Conservation (phyloP, 1,140 invertebrate species). For the Zaprionus ornatus region DNA sequence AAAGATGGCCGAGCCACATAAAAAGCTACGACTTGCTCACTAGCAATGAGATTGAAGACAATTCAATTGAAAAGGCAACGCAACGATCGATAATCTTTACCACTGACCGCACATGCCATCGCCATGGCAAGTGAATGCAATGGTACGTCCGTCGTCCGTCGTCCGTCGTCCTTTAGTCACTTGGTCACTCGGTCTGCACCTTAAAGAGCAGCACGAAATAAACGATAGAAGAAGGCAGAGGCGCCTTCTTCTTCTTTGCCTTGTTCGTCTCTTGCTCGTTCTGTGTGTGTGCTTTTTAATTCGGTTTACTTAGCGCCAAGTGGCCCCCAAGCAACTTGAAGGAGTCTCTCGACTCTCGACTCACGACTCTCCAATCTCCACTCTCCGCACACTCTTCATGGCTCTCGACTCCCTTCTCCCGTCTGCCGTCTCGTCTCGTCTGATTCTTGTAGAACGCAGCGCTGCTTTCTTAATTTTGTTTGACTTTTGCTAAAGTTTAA, state of each 20-base stretch:
- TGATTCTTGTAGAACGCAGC: conserved; percentile 2
- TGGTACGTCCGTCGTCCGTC: not conserved
- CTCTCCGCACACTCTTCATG: not conserved
- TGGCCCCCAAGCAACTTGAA: conserved; percentile 54
- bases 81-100: conserved; percentile 74
- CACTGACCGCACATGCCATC: conserved; percentile 61
- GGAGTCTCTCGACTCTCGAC: conserved; percentile 11
- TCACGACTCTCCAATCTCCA: not conserved
- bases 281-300: conserved; percentile 71
- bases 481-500: conserved; percentile 77
- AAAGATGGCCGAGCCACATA: conserved; percentile 43
- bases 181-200: conserved; percentile 43
- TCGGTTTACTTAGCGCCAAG: conserved; percentile 67
- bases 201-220: conserved; percentile 55
- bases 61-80: conserved; percentile 82
- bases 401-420: not conserved
- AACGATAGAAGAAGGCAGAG: not conserved
- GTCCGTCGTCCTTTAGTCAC: conserved; percentile 19
- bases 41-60: conserved; percentile 81
- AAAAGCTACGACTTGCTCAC: conserved; percentile 58
- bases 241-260: not conserved
- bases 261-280: no score
- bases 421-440: no score
- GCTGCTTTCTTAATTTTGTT: conserved; percentile 73
- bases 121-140: conserved; percentile 23